Evolutionary conservation across 2,888 invertebrate genomes (phyloP), one percentile per base, ranked within the genome.

Genomic region (Gerosis bhagava): DNA sequence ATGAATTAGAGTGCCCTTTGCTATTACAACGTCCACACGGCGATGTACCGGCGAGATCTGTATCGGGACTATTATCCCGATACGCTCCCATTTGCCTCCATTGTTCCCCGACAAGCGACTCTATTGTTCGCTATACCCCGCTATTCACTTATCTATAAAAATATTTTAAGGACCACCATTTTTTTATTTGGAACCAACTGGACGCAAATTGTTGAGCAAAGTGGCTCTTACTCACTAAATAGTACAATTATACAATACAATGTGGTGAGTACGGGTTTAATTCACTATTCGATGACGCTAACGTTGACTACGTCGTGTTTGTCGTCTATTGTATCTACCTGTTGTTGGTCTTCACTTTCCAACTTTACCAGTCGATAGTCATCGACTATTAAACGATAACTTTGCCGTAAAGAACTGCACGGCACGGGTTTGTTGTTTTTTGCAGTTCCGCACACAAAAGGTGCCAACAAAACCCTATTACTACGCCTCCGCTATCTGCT

Each of bases 31-130:
- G 35, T 28, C 12, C 21, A 22, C 28, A 19, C 24, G 40, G 16
- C 29, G 28, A 13, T 28, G 42, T 44, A 44, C 35, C 36, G 44
- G 43, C 11, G 15, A 44, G 44, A 43, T 43, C 22, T 7, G 44
- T 44, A 36, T 44, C 44, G 36, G 17, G 29, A 13, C 37, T 45
- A 45, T 45, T 45, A 45, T 39, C 45, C 53, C 40, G 49, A 59
- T 57, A 54, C 39, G 54, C 45, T 43, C 54, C 59, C 56, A 63
- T 60, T 60, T 60, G 57, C 60, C 59, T 57, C 55, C 57, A 57
- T 60, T 54, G 57, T 53, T 45, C 45, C 28, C 43, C 19, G 26
- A 43, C 47, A 46, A 47, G 46, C 61, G 24, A 40, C 51, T 28
- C 60, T 48, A 61, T 60, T 61, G 60, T 61, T 48, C 50, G 25